Base-by-base conservation (phyloP, 2,113 vertebrate species). In the Gymnarchus niloticus region DNA sequence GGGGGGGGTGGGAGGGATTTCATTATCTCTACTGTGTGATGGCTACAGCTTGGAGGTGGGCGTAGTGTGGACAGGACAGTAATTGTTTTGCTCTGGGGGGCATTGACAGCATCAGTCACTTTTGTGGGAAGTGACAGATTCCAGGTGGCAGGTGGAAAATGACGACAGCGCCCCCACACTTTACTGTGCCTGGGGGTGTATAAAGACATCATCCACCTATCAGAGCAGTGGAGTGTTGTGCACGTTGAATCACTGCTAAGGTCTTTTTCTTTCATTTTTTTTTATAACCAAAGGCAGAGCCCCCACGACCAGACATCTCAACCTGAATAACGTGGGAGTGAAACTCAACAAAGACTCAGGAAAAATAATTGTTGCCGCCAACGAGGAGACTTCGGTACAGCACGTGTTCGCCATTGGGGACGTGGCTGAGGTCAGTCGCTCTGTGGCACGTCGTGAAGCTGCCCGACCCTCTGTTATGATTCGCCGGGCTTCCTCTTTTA, bases 321-420 rank as follows among this genome's bases (percentile, higher is more conserved):
- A 96, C 87, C 91, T 99, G 87, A 92, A 96, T 83, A 84, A 91
- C 56, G 91, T 93, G 1, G 96, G 96, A 7, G 94, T 99, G 81
- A 89, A 91, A 84, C 92, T 92, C 61, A 93, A 95, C 90, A 88
- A 93, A 41, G 88, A 94, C 84, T 95, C 92, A 3, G 95, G 96
- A 77, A 99, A 99, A 90, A 95, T 99, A 82, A 81, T 97, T 37
- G 94, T 99, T 7, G 92, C 94, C 21, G 90, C 93, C 9, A 89
- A 81, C 23, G 98, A 99, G 88, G 91, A 94, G 57, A 97, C 98
- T 56, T 97, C 97, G 0, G 91, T 97, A 87, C 95, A 95, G 85
- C 96, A 96, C 89, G 94, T 99, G 89, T 99, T 94, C 23, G 97
- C 97, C 85, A 89, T 99, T 0, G 98, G 98, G 81, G 98, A 99